Percentiles rank a stretch among this genome's conserved stretches.
These are phyloP conservation scores for Hippoglossus stenolepis DNA, from an alignment of 2,113 vertebrate species.

Conservation along the genomic window DNA sequence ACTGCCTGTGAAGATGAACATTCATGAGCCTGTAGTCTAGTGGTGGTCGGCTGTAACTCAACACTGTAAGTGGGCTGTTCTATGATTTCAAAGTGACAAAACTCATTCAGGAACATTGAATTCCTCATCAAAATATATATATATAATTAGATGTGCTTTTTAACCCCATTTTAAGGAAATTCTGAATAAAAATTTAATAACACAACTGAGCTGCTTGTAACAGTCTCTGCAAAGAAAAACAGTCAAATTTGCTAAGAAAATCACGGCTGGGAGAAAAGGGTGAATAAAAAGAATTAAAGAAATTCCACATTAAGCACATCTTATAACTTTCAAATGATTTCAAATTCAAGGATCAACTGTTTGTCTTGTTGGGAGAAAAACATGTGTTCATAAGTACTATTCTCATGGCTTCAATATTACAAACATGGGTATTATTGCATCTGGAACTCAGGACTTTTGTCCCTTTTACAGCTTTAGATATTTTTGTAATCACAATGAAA, in stretches of 20 bases:
- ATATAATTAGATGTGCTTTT: background rate
- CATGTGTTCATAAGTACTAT: no score
- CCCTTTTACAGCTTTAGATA: slow-evolving; percentile 4
- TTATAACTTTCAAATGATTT: no score
- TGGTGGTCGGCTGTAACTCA: background rate
- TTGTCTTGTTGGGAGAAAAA: no score
- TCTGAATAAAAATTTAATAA: slow-evolving; percentile 6
- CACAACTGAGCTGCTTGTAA: slow-evolving; percentile 5
- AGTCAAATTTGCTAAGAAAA: background rate
- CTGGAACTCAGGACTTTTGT: slow-evolving; percentile 13
- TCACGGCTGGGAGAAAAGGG: background rate
- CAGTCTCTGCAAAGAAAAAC: background rate
- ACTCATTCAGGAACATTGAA: slow-evolving; percentile 5
- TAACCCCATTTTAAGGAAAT: background rate
- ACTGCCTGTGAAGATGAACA: background rate
- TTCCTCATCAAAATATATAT: no score
- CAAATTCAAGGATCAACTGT: no score
- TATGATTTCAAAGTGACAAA: background rate
- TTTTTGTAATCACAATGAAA: slow-evolving; percentile 1
- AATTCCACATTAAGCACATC: background rate
- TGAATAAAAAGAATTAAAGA: slow-evolving; percentile 7
- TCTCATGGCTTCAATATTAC: no score
- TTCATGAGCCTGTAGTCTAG: background rate
- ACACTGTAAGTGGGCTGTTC: background rate
- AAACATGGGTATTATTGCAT: slow-evolving; percentile 16